Evolutionary conservation across 92 coral and sea anemone genomes (phyloP), one percentile per base, ranked within the genome.

Genomic region (Epizoanthus stellaris): DNA sequence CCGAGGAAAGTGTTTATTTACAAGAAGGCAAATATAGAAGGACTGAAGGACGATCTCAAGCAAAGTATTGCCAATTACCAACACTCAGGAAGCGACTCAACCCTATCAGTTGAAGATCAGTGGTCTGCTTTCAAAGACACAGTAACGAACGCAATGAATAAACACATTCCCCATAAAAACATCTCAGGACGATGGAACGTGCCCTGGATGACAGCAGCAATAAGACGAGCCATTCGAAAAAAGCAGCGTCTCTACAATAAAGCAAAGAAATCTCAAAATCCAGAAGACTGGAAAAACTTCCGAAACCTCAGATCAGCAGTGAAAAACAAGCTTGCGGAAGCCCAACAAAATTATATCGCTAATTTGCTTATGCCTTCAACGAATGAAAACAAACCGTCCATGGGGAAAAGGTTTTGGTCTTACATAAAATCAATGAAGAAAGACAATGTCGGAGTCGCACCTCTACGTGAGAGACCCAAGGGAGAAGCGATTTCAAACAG

Each of bases 11-110:
- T 62, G 36, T 62, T 16, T 11, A 16, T 62, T 4, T 19, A 19
- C 7, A 82, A 74, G 56, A 83, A 79, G 75, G 88, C 77, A n/a
- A 40, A 88, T 52, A 47, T 84, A 10, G 88, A 83, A 65, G 83
- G 62, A 3, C 64, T 65, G 47, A 75, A 49, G 75, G 20, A 42
- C 15, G 59, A 74, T 19, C 71, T 25, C 75, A 70, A 63, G 16
- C n/a, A 34, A 62, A 7, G 65, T 0, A 45, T 70, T 17, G 36
- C 20, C 38, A 45, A 34, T 19, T 76, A 65, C 39, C 73, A n/a
- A 0, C 49, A 16, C 52, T 36, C 10, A 36, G 82, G 25, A 23
- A 23, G 25, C 25, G 25, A 77, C n/a, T 25, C 19, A 23, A 10
- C 59, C 23, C 66, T 40, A 47, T 30, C 30, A 56, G 70, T 67